phyloP scores from a whole-genome alignment of 2,888 invertebrate species.

The Osedax frankpressi region DNA sequence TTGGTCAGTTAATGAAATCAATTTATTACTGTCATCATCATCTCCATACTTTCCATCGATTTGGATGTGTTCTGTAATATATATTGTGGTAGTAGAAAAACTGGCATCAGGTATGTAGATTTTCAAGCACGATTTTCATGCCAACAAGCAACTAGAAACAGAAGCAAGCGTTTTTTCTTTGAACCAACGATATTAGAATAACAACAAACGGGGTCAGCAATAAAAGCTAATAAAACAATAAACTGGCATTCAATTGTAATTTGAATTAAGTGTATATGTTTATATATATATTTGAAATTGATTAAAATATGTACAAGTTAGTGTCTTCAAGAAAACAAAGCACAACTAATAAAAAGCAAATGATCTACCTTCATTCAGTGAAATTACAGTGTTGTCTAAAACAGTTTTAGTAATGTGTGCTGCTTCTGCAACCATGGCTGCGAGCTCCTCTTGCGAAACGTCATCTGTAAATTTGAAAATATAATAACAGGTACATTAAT shows the following conservation, averaged over 20 bases:
- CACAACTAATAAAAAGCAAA: no score
- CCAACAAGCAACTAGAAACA: constrained; percentile 39
- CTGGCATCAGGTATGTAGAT: no score
- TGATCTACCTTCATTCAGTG: neutral
- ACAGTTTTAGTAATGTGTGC: neutral
- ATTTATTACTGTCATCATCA: no score
- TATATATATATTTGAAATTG: neutral
- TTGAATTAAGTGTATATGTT: neutral
- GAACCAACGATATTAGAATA: neutral
- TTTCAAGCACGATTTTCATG: no score
- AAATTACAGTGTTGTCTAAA: neutral
- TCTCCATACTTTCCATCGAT: no score
- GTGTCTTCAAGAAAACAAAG: neutral
- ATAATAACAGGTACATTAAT: no score
- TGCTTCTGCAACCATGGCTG: neutral
- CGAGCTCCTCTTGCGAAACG: neutral
- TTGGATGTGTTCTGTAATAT: no score
- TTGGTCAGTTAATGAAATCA: no score
- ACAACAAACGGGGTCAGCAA: neutral
- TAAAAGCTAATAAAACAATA: neutral
- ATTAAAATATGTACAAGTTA: neutral
- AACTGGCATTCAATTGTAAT: no score
- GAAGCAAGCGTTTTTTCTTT: neutral
- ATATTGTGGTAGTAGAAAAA: no score
- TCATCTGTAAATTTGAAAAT: no score